These are phyloP conservation scores for Sebastes schlegelii DNA, from an alignment of 2,113 vertebrate species.

Conservation along the genomic window DNA sequence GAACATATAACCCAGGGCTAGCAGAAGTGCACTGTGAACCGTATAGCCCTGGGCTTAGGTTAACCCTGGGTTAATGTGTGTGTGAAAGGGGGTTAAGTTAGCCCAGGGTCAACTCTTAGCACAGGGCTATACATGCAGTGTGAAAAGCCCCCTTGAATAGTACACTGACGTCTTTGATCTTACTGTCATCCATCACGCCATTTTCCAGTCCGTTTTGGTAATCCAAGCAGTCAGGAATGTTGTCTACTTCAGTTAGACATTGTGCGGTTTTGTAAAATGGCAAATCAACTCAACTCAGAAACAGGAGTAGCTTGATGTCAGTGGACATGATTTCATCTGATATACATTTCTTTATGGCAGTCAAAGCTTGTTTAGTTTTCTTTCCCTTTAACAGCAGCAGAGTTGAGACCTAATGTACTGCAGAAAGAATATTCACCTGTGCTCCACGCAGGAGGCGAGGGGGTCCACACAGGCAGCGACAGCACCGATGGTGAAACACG, in stretches of 20 bases:
- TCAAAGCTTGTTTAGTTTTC: neutral
- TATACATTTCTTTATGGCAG: no score
- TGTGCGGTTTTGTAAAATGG: neutral
- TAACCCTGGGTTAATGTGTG: no score
- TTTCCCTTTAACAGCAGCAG: neutral
- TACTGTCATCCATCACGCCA: neutral
- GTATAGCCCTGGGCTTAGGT: no score
- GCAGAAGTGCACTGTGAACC: no score
- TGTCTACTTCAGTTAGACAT: neutral
- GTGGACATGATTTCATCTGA: neutral
- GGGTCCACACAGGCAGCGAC: slow-evolving; percentile 92
- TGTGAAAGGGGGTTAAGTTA: no score
- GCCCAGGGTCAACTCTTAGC: no score
- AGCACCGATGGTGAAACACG: slow-evolving; percentile 87
- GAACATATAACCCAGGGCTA: neutral
- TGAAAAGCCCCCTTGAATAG: neutral
- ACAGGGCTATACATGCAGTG: no score
- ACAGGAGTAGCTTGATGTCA: neutral
- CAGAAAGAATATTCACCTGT: slow-evolving; percentile 84
- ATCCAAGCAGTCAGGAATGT: neutral
- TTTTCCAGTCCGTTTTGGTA: neutral
- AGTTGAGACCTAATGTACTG: neutral
- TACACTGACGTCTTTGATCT: neutral
- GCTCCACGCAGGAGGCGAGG: slow-evolving; percentile 92
- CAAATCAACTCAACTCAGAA: neutral